Evolutionary conservation across 92 coral and sea anemone genomes (phyloP).

Genomic region (Paragorgia papillata): DNA sequence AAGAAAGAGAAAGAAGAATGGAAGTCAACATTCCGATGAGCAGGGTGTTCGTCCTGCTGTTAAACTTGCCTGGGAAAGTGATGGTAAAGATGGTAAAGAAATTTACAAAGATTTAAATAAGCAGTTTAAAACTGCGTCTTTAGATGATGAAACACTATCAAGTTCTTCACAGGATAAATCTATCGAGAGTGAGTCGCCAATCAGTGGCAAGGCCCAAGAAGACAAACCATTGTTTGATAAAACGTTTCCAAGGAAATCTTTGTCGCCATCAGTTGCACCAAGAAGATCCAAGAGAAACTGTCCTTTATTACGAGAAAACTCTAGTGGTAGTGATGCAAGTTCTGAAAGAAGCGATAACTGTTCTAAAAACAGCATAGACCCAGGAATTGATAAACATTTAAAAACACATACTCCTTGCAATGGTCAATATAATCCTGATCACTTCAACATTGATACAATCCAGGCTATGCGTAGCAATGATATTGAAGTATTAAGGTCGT

Average conservation of each 20-base stretch:
- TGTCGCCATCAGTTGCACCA: not conserved
- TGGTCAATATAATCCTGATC: not conserved
- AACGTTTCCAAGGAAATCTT: not conserved
- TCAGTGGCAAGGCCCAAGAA: not conserved
- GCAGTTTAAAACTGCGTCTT: constrained; percentile 16
- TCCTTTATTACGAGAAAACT: constrained; percentile 1
- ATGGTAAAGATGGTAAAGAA: constrained; percentile 1
- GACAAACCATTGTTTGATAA: not conserved
- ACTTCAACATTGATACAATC: constrained; percentile 4
- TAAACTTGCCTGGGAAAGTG: constrained; percentile 31
- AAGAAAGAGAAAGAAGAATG: not conserved
- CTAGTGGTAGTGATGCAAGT: constrained; percentile 43
- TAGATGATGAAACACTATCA: not conserved
- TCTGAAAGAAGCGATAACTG: constrained; percentile 22
- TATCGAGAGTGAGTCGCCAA: not conserved
- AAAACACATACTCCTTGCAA: not conserved
- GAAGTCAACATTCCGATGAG: not conserved
- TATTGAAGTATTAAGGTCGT: constrained; percentile 12
- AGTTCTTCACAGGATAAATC: not conserved
- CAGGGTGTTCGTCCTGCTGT: not conserved
- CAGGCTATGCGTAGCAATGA: constrained; percentile 32
- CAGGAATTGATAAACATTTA: not conserved
- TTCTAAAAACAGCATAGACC: not conserved
- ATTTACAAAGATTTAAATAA: constrained; percentile 28
- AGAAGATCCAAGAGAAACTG: not conserved